These are phyloP conservation scores for Ciconia maguari DNA, from an alignment of 2,113 vertebrate genomes.

Conservation along the genomic window DNA sequence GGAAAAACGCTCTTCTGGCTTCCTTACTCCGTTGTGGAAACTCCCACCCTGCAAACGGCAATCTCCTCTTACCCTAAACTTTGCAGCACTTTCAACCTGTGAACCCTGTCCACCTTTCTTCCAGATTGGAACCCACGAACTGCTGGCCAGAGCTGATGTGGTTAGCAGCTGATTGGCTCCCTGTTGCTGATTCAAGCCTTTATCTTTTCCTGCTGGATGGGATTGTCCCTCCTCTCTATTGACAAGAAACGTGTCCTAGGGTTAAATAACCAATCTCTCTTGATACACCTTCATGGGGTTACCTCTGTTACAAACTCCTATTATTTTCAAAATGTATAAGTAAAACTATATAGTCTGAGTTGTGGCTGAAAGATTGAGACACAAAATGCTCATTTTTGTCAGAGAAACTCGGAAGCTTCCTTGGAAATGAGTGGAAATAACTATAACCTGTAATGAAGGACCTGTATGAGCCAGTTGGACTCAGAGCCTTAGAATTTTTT, in stretches of 20 bases:
- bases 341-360: neutral
- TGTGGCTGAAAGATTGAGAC: neutral
- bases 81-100: neutral
- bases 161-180: neutral
- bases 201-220: neutral
- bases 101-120: neutral
- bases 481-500: neutral
- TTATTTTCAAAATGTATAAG: neutral
- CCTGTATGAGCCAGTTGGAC: neutral
- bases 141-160: neutral
- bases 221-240: neutral
- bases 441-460: neutral
- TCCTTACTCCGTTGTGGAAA: neutral
- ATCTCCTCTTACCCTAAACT: neutral
- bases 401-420: neutral
- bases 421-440: neutral
- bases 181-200: fast-evolving
- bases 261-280: neutral
- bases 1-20: neutral
- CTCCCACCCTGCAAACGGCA: neutral
- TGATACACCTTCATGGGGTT: neutral
- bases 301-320: neutral
- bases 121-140: neutral
- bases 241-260: neutral
- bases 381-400: neutral